A percentile compares a stretch with the other conserved stretches of the same genome.
These are phyloP conservation scores for Diuraphis noxia DNA, from an alignment of 1,140 invertebrate genomes.

Conservation along the genomic window DNA sequence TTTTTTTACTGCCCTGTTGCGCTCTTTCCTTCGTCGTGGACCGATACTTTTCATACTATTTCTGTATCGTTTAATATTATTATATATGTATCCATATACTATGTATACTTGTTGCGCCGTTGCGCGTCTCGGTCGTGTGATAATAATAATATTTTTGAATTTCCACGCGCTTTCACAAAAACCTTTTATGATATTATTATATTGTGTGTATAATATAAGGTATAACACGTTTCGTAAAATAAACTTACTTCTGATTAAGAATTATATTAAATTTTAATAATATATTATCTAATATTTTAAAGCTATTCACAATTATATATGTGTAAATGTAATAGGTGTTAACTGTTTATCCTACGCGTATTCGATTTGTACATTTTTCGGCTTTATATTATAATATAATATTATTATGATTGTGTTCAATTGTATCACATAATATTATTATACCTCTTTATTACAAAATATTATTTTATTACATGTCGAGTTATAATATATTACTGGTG, in stretches of 20 bases:
- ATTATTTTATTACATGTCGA: background rate
- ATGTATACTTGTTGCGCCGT: background rate
- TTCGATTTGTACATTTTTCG: background rate
- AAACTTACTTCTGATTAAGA: no score
- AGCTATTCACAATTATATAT: background rate
- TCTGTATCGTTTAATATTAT: background rate
- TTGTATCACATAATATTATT: background rate
- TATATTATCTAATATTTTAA: background rate
- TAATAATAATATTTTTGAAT: background rate
- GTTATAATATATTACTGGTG: background rate
- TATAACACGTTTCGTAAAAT: background rate
- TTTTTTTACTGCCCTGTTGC: background rate
- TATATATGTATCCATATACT: background rate
- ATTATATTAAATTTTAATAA: background rate
- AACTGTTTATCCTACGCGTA: background rate
- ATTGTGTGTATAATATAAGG: background rate
- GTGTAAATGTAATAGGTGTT: background rate
- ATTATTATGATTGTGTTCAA: background rate
- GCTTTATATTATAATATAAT: background rate
- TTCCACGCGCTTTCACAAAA: background rate
- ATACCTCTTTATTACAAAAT: background rate
- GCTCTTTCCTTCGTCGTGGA: background rate
- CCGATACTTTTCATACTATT: background rate
- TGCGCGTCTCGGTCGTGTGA: background rate
- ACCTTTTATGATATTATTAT: no score